Evolutionary conservation across 2,797 vertebrate genomes (phyloP).

Genomic region (Epinephelus coioides): DNA sequence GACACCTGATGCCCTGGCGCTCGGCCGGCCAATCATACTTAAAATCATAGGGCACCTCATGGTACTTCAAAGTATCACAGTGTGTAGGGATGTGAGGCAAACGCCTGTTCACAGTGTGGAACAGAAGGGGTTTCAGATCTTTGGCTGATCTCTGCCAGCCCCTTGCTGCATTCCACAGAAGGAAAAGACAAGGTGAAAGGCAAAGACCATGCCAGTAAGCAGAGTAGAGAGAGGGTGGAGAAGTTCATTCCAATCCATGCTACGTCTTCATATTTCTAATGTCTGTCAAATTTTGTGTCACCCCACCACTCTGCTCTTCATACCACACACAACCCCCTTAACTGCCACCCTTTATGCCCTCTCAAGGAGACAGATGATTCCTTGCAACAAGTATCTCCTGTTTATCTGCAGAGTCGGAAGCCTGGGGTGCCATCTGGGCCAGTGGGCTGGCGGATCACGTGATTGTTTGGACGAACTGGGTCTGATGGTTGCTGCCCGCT

Average conservation of each 20-base stretch:
- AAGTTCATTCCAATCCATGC: conserved; percentile 59
- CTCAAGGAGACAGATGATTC: conserved; percentile 48
- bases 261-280: conserved; percentile 53
- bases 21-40: conserved; percentile 78
- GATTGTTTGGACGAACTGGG: conserved; percentile 88
- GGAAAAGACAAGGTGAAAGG: conserved; percentile 73
- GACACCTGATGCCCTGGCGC: conserved; percentile 68
- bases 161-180: conserved; percentile 62
- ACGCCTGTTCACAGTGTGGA: conserved; percentile 78
- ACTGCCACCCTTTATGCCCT: conserved; percentile 48
- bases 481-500: conserved; percentile 77
- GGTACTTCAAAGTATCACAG: conserved; percentile 91
- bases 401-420: conserved; percentile 89
- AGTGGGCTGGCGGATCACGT: conserved; percentile 93
- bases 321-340: conserved; percentile 61
- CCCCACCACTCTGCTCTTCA: conserved; percentile 70
- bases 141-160: conserved; percentile 70
- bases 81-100: conserved; percentile 86
- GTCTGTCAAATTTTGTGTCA: conserved; percentile 49
- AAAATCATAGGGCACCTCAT: conserved; percentile 86
- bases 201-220: conserved; percentile 72
- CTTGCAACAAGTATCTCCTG: conserved; percentile 46
- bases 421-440: conserved; percentile 96
- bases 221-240: conserved; percentile 74
- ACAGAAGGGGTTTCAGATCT: conserved; percentile 68